These are phyloP conservation scores for Tenthredo mesomela DNA, from an alignment of 2,888 invertebrate species.

Conservation along the genomic window DNA sequence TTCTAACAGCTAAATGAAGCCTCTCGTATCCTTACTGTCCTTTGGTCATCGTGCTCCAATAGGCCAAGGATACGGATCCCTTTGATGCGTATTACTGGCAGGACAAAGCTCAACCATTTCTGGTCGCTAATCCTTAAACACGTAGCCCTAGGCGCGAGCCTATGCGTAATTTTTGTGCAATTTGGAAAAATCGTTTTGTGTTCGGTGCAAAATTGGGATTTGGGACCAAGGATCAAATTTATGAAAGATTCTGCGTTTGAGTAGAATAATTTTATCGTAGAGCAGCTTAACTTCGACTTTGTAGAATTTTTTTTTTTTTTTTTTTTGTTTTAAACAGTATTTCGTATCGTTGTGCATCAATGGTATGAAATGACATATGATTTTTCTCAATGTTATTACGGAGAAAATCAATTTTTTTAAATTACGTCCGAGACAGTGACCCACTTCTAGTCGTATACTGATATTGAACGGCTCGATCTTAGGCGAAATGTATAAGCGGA, in stretches of 20 bases:
- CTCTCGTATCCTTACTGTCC: background rate
- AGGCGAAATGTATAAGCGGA: background rate
- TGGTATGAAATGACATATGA: no score
- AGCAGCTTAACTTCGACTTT: background rate
- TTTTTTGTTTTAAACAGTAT: background rate
- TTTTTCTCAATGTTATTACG: background rate
- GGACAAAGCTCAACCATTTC: slow-evolving; percentile 31
- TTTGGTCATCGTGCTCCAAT: slow-evolving; percentile 43
- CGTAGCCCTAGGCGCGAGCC: slow-evolving; percentile 9
- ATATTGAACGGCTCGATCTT: background rate
- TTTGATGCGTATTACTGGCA: slow-evolving; percentile 42
- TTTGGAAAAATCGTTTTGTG: background rate
- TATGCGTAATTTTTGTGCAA: slow-evolving; percentile 16
- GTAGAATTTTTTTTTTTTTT: background rate
- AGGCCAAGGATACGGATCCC: slow-evolving; percentile 29
- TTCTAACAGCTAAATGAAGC: slow-evolving; percentile 14
- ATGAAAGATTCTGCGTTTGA: background rate
- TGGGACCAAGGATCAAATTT: background rate
- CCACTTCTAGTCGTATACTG: background rate
- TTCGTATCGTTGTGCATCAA: background rate
- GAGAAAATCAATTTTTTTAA: background rate
- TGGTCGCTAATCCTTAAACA: slow-evolving; percentile 2
- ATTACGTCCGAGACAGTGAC: background rate
- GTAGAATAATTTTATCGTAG: background rate
- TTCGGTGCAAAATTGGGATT: background rate